These are phyloP conservation scores for Dicerorhinus sumatrensis DNA, from an alignment of 2,113 vertebrate genomes.

Conservation along the genomic window DNA sequence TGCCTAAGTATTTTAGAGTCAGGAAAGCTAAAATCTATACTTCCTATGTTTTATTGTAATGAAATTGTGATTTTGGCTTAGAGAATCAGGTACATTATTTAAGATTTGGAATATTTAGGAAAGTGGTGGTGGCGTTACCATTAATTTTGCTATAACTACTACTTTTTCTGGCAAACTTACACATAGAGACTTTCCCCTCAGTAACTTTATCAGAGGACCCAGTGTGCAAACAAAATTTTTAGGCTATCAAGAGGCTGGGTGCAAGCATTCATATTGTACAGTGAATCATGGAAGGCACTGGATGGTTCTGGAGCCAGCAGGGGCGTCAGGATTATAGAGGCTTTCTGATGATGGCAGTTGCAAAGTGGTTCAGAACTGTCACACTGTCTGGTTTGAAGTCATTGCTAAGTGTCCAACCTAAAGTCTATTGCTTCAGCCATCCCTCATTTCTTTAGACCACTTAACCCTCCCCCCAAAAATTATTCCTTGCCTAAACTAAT, in stretches of 20 bases:
- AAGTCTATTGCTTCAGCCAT: background rate
- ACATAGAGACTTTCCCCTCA: background rate
- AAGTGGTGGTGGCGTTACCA: background rate
- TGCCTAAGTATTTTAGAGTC: background rate
- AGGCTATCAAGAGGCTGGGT: background rate
- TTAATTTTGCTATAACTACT: background rate
- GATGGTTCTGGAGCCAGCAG: background rate
- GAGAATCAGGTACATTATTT: background rate
- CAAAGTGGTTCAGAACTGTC: background rate
- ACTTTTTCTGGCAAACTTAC: background rate
- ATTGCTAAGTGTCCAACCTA: background rate
- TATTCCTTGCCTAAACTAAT: background rate
- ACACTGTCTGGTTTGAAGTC: background rate
- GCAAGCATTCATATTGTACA: background rate
- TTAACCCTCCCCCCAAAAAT: background rate
- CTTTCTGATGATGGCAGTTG: background rate
- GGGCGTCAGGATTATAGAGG: background rate
- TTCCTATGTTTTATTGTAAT: background rate
- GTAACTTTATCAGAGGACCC: background rate
- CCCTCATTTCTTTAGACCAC: background rate
- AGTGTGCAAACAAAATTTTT: background rate
- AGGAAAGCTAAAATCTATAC: background rate
- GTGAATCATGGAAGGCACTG: background rate
- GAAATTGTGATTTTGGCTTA: background rate
- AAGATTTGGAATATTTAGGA: background rate